Conservation (phyloP, 2,113 vertebrate genomes). For the Octodon degus region DNA sequence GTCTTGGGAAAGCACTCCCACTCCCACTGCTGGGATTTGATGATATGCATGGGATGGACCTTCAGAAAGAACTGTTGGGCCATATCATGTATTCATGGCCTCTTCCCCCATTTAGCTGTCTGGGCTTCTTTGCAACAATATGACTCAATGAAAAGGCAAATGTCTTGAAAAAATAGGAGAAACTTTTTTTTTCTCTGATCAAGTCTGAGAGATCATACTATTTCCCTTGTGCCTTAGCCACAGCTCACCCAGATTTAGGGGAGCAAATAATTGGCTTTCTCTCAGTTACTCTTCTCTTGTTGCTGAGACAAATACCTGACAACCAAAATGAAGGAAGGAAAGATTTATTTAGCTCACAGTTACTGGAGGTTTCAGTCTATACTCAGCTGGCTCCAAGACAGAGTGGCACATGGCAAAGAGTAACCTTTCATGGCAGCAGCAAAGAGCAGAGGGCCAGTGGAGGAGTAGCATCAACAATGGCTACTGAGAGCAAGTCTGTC, state of each 20-base stretch:
- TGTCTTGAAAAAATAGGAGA: not conserved
- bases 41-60: not conserved
- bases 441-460: too few relatives aligned
- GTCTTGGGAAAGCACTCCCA: not conserved
- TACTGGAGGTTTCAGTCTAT: too few relatives aligned
- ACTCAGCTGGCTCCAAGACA: too few relatives aligned
- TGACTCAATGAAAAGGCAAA: not conserved
- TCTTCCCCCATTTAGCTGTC: not conserved
- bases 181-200: not conserved
- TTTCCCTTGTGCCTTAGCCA: not conserved
- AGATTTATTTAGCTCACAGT: too few relatives aligned
- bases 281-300: too few relatives aligned
- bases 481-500: too few relatives aligned
- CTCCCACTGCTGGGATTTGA: not conserved
- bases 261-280: not conserved
- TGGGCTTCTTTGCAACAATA: not conserved
- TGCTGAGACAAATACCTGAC: too few relatives aligned
- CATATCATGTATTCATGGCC: not conserved
- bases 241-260: not conserved
- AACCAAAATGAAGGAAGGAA: too few relatives aligned
- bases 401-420: too few relatives aligned
- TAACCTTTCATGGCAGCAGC: too few relatives aligned
- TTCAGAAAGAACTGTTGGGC: not conserved
- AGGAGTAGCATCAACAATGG: too few relatives aligned
- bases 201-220: not conserved